Base-by-base conservation (phyloP, 1,140 invertebrate genomes). In the Hesperophylax magnus region DNA sequence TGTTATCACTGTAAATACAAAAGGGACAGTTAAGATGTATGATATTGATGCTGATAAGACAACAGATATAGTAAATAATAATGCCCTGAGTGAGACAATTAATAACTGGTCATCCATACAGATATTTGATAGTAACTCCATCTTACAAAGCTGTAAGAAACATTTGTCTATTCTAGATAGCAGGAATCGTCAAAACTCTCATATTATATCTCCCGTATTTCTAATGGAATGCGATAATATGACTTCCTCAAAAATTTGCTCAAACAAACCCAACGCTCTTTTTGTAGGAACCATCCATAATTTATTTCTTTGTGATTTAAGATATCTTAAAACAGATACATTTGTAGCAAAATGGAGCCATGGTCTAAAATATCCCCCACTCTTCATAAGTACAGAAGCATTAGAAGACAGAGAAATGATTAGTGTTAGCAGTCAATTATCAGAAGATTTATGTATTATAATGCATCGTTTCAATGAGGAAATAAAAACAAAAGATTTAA, bases 21-120 rank as follows among this genome's bases (percentile, higher is more conserved):
- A 80, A 52, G 74, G 78, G 15, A 74, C 18, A 53, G 39, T 84
- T 20, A 31, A 67, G 60, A 17, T 54, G 15, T 47, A 80, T 20
- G 22, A 84, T 67, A 18, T 81, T 3, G 52, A 81, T 27, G 52
- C 14, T 31, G 53, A 81, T 17, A 47, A 77, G 47, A 31, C 56
- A 47, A 31, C n/a, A 34, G 34, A 71, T 24, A 7, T 84, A 15
- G 52, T 15, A 17, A 52, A 18, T n/a, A 31, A 63, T 22, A 52
- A 53, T 17, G 24, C 58, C 8, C 9, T 20, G 22, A 39, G 52
- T 8, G 72, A 61, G 18, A 14, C n/a, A 52, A 11, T 78, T 0
- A 81, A 84, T 77, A 76, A 79, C 69, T 81, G 74, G 74, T 80
- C 78, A 9, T 81, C 80, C 4, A 34, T 84, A 34, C 61, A 80